A percentile compares a stretch with the other conserved stretches of the same genome.
Conservation (phyloP, 2,797 vertebrate genomes). For the Gobio occitaniae region DNA sequence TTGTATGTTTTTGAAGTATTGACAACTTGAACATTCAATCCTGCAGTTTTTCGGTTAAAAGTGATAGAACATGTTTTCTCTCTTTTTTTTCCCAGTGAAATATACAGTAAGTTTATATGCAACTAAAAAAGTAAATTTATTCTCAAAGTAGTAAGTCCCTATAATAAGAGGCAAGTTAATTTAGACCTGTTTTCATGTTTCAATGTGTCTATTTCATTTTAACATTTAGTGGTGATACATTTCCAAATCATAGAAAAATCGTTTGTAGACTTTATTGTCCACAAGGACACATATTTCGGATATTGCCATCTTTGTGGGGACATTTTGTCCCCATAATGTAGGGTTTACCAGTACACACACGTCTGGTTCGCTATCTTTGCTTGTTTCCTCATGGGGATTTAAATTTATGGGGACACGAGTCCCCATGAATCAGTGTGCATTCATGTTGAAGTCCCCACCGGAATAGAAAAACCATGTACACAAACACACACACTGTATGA, state of each 20-base stretch:
- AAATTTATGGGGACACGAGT: no score
- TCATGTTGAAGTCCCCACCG: no score
- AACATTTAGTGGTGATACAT: not conserved
- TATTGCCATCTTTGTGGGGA: no score
- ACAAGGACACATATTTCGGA: no score
- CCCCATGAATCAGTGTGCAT: no score
- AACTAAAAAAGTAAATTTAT: not conserved
- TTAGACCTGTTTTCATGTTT: not conserved
- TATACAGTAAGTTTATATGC: not conserved
- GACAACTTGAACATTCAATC: not conserved
- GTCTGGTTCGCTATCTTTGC: no score
- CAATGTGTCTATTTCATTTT: not conserved
- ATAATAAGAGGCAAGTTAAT: not conserved
- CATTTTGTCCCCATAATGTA: no score
- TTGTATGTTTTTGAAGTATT: no score
- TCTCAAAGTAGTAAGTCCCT: not conserved
- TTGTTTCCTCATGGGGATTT: no score
- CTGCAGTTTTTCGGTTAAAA: not conserved
- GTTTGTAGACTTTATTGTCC: not conserved
- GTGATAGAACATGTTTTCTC: not conserved
- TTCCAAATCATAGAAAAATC: not conserved
- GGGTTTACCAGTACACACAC: no score
- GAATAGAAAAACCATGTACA: no score
- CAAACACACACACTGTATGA: no score
- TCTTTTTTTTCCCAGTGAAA: not conserved